Evolutionary conservation across 2,888 invertebrate genomes (phyloP).

Genomic region (Dicycla oo): DNA sequence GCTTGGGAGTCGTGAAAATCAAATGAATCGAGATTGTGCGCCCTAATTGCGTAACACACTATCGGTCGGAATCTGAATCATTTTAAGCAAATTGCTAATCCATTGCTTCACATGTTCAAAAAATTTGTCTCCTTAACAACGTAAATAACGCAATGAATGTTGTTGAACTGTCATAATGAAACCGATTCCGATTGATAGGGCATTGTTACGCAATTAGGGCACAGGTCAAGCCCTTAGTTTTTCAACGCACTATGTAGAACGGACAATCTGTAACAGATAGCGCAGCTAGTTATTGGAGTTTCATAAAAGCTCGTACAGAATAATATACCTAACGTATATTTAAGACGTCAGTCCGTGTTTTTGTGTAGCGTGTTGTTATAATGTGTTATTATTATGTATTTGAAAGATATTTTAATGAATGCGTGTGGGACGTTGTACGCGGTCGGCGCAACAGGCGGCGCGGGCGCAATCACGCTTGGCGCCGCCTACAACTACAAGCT

Average conservation of each 20-base stretch:
- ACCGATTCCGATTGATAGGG: no score
- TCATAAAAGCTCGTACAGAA: conserved; percentile 2
- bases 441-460: conserved; percentile 47
- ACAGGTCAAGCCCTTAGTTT: conserved; percentile 5
- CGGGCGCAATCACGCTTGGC: conserved; percentile 61
- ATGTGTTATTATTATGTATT: conserved; percentile 48
- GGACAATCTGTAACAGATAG: not conserved
- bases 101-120: no score
- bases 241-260: not conserved
- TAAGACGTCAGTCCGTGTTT: conserved; percentile 18
- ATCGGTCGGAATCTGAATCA: no score
- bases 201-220: no score
- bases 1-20: no score
- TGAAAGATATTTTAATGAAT: conserved; percentile 58
- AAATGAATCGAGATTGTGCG: no score
- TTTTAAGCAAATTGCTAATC: no score
- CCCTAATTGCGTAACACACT: no score
- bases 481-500: conserved; percentile 65
- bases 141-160: no score
- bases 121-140: no score
- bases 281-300: conserved; percentile 2
- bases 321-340: conserved; percentile 18
- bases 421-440: conserved; percentile 58
- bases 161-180: no score
- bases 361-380: conserved; percentile 36